A percentile compares a stretch with the other conserved stretches of the same genome.
These are phyloP conservation scores for Eremophila alpestris DNA, from an alignment of 2,797 vertebrate species.

Conservation along the genomic window DNA sequence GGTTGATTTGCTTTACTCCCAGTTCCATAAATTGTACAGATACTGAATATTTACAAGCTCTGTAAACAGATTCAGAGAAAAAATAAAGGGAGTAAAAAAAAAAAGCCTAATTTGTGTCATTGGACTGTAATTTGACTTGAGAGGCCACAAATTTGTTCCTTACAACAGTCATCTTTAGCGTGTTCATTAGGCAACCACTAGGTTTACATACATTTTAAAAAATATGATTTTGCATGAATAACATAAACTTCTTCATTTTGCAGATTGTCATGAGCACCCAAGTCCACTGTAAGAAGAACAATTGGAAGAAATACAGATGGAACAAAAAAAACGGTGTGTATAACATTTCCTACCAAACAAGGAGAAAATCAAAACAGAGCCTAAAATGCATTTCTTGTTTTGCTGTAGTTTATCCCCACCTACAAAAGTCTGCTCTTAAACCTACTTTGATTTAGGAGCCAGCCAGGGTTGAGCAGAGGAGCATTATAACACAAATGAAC, in stretches of 20 bases:
- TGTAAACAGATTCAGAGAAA: background rate
- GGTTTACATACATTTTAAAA: background rate
- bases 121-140: background rate
- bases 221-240: background rate
- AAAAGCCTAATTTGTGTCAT: background rate
- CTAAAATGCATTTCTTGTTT: background rate
- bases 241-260: background rate
- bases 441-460: background rate
- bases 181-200: background rate
- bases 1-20: background rate
- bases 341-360: background rate
- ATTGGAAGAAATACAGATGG: background rate
- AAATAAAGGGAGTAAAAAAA: background rate
- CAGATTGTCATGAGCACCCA: background rate
- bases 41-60: background rate
- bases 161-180: background rate
- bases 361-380: background rate
- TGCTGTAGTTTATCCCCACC: accelerated
- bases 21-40: background rate
- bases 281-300: background rate
- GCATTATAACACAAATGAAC: accelerated
- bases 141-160: background rate
- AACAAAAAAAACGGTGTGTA: background rate
- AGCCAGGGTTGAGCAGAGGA: background rate
- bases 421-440: background rate